Conservation (phyloP, 2,888 invertebrate genomes). For the Apodemia mormo region DNA sequence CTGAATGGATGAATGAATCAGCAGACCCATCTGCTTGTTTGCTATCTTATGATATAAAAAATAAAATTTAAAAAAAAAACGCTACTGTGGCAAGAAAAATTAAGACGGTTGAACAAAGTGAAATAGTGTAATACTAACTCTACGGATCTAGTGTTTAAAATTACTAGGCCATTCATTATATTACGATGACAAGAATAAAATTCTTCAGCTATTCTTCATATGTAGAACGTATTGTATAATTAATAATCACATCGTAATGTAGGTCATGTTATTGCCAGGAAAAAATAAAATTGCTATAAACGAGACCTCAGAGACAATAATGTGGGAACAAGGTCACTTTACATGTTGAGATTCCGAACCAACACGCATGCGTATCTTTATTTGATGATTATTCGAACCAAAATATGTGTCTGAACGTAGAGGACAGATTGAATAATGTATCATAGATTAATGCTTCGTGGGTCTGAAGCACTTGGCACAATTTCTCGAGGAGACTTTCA, state of each 20-base stretch:
- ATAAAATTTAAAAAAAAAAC: too few relatives aligned
- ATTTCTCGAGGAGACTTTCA: constrained; percentile 36
- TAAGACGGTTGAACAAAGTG: too few relatives aligned
- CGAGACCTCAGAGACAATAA: constrained; percentile 40
- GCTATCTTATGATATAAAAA: too few relatives aligned
- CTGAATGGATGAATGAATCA: too few relatives aligned
- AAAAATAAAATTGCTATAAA: constrained; percentile 21
- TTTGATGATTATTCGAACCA: constrained; percentile 24
- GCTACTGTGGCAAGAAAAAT: too few relatives aligned
- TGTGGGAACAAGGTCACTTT: constrained; percentile 46
- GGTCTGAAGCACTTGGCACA: constrained; percentile 38
- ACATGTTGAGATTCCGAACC: constrained; percentile 26
- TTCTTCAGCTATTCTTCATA: too few relatives aligned
- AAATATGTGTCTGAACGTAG: constrained; percentile 23
- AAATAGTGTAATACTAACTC: too few relatives aligned
- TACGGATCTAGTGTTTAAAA: too few relatives aligned
- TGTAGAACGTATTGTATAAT: too few relatives aligned
- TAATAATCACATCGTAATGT: neutral
- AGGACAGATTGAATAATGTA: neutral
- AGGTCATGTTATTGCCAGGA: constrained; percentile 9
- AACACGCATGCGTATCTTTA: constrained; percentile 42
- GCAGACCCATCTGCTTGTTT: too few relatives aligned
- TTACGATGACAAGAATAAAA: too few relatives aligned
- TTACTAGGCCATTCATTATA: too few relatives aligned
- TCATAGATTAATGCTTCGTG: constrained; percentile 49